Evolutionary conservation across 2,113 vertebrate genomes (phyloP), one percentile per base, ranked within the genome.

Genomic region (Nesogale talazaci): DNA sequence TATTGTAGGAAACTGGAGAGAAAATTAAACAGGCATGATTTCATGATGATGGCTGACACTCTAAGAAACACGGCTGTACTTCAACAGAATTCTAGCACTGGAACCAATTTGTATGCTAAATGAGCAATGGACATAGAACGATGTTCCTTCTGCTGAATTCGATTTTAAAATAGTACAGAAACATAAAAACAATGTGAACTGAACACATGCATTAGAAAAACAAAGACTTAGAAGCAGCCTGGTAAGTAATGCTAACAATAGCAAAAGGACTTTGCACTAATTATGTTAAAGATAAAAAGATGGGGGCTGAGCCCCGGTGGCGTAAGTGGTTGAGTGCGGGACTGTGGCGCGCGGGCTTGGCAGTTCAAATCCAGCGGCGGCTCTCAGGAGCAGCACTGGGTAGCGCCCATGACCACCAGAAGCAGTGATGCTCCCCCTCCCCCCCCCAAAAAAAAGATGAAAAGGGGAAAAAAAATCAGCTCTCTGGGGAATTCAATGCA

Each of bases 161-260:
- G 20, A 42, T 72, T 93, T 90, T 59, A 86, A 90, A 86, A 83
- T 56, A 89, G 3, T 1, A 82, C 76, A 74, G 36, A 74, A 22
- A 23, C 23, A 84, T 14, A 76, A 79, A 89, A 81, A 82, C 22
- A 88, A 81, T 52, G 36, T 16, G 10, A 72, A 46, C 29, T 23
- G 19, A 88, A 31, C 2, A n/a, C n/a, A 15, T 10, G 11, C 12
- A 23, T 20, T 17, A 61, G 67, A 59, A 92, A 84, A 92, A 82
- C 22, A 19, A 63, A 52, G n/a, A 17, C 31, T 6, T 52, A 42
- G n/a, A 56, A 65, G 67, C 52, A 83, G 34, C 22, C 40, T 19
- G 56, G 65, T n/a, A n/a, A 79, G 67, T 78, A 78, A 63, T 34
- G 34, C 31, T 52, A 34, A 70, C 20, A 86, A 65, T n/a, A 92